Base-by-base conservation (phyloP, 2,888 invertebrate genomes). In the Euzophera pinguis region DNA sequence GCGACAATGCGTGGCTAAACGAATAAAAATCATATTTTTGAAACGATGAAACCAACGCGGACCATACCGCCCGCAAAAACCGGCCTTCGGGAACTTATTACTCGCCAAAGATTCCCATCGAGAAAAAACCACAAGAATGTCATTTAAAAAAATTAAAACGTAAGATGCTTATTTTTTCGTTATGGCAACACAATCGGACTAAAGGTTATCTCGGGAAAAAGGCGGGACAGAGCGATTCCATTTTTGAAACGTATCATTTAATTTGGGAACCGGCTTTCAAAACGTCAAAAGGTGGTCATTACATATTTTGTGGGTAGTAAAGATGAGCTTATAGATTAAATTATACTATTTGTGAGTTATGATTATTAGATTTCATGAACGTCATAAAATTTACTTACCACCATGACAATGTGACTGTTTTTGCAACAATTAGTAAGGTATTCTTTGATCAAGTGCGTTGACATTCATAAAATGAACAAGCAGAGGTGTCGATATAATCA, bases 221-320 rank as follows among this genome's bases (percentile, higher is more conserved):
- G 89, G 89, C 89, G 89, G 89, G 87, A 77, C 85, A 64, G 81
- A 85, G 84, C 87, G 87, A 89, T 90, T 89, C 87, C 90, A 89
- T 88, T 90, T 89, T 89, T 86, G 83, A 89, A 90, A 90, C 86
- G 86, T 89, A 89, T 90, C 85, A 90, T 90, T 90, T 89, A 88
- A 89, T 87, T 88, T 89, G 80, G 84, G 81, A 90, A 88, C 90
- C 84, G 85, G 89, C 89, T 87, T 77, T 86, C 85, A 81, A 87
- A 84, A 85, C 86, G 89, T 88, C 89, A 88, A 84, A 86, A 88
- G 89, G 88, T 85, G 86, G 87, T 90, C 80, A 90, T 90, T 90
- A 90, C 84, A 81, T 76, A 80, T 88, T 87, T 87, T 85, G 84
- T 81, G 82, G 84, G 78, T 75, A 71, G 75, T 76, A 78, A 56